Percentiles rank a stretch among this genome's conserved stretches.
Evolutionary conservation across 2,888 invertebrate species (phyloP).

Genomic region (Acanthacorydalis orientalis): DNA sequence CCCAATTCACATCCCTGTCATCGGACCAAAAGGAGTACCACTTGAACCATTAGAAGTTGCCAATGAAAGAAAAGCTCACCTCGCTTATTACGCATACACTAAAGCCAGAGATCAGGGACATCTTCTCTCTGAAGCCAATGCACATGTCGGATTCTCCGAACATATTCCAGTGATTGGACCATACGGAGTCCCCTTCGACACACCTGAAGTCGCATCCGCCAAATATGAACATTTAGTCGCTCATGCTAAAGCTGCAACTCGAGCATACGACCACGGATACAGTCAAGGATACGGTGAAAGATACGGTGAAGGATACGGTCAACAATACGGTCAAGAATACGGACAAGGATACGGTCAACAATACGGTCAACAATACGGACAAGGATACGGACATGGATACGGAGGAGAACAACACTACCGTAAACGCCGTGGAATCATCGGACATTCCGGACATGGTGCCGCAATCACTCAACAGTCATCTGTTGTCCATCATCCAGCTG

Average conservation of each 20-base stretch:
- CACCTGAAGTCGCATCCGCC: slow-evolving; percentile 3
- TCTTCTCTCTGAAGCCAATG: background rate
- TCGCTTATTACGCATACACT: slow-evolving; percentile 4
- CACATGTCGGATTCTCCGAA: background rate
- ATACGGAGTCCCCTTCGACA: slow-evolving; percentile 6
- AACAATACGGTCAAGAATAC: slow-evolving; percentile 1
- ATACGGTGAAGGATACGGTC: background rate
- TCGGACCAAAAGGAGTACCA: slow-evolving; percentile 7
- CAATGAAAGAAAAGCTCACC: slow-evolving; percentile 6
- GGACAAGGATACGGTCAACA: background rate
- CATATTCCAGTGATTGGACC: slow-evolving; percentile 3
- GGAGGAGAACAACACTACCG: slow-evolving; percentile 1
- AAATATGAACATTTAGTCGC: slow-evolving; percentile 1
- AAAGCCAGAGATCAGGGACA: background rate
- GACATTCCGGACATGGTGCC: background rate
- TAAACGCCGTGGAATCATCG: slow-evolving; percentile 1
- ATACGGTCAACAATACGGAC: background rate
- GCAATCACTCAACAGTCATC: too few species aligned
- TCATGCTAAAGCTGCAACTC: background rate
- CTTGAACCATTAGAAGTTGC: slow-evolving; percentile 7
- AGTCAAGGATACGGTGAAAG: background rate
- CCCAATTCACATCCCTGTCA: slow-evolving; percentile 8
- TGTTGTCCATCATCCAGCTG: too few species aligned
- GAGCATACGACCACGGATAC: background rate
- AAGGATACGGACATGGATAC: background rate